Base-by-base conservation (phyloP, 2,888 invertebrate genomes). In the Empis stercorea region DNA sequence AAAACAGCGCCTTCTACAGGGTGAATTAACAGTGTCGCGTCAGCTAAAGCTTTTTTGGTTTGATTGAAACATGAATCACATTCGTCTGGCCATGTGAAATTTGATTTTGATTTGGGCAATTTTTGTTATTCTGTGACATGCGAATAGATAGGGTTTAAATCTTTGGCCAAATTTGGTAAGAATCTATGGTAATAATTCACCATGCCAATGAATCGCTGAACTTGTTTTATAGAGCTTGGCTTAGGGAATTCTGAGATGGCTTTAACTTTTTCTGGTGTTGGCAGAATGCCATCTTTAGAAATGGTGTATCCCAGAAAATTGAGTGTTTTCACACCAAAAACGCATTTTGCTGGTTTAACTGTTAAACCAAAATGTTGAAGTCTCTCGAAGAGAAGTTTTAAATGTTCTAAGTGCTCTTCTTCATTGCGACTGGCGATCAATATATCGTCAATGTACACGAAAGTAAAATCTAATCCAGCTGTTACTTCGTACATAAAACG, bases 201-300 rank as follows among this genome's bases (percentile, higher is more conserved):
- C 48, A 48, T 48, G 34, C n/a, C n/a, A n/a, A n/a, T n/a, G n/a
- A n/a, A 48, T 15, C 34, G 30, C 13, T 48, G 41, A 2, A 48
- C 13, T 41, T 48, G 20, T 10, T 30, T 32, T 2, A 48, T 14
- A 10, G 44, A 48, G 2, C 10, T 38, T 17, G 48, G 47, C 9
- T 17, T 11, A 3, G 43, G 32, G n/a, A n/a, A 32, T 9, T 9
- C 32, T 32, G 13, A 32, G 13, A 32, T 10, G 7, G 3, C 13
- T 9, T 32, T 32, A 13, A 32, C 32, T 32, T 13, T 10, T 5
- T 32, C 32, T 5, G 32, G 4, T 5, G 32, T 30, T 37, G 47
- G 47, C 14, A 13, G 6, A 10, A 44, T 39, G 11, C 47, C 47
- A 3, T 44, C 10, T 32, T 20, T 15, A 1, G 39, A 15, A 20